Evolutionary conservation across 37 sponge, comb jelly and placozoan genomes (phyloP).

Genomic region (Axinella damicornis): DNA sequence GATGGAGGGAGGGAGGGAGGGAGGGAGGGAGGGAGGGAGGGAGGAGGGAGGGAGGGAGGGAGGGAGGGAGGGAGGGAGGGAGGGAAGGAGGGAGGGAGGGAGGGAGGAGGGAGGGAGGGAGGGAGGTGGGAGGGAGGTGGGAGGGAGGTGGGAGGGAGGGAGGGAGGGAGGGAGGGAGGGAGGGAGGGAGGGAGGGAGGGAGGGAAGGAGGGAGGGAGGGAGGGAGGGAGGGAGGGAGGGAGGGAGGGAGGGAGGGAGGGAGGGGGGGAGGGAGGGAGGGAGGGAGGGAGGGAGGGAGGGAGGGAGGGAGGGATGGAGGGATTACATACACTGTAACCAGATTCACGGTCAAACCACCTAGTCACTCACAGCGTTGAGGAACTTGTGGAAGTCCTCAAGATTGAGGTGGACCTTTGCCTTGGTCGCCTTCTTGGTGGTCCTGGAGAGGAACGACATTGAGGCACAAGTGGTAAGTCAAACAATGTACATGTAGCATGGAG

Average conservation of each 20-base stretch:
- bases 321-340: too few species aligned
- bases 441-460: neutral
- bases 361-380: conserved; percentile 47
- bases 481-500: neutral
- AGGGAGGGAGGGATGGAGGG: neutral
- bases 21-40: too few species aligned
- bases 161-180: conserved; percentile 55
- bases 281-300: neutral
- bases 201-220: conserved; percentile 5
- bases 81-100: neutral
- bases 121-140: neutral
- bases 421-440: neutral
- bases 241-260: too few species aligned
- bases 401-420: neutral
- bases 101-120: neutral
- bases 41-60: too few species aligned
- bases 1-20: too few species aligned
- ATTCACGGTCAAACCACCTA: too few species aligned
- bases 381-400: conserved; percentile 42
- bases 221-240: too few species aligned
- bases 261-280: too few species aligned
- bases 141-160: conserved; percentile 35
- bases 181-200: conserved; percentile 50
- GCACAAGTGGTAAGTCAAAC: neutral
- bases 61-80: neutral